Evolutionary conservation across 2,888 invertebrate species (phyloP).

Genomic region (Nephrocerus scutellatus): DNA sequence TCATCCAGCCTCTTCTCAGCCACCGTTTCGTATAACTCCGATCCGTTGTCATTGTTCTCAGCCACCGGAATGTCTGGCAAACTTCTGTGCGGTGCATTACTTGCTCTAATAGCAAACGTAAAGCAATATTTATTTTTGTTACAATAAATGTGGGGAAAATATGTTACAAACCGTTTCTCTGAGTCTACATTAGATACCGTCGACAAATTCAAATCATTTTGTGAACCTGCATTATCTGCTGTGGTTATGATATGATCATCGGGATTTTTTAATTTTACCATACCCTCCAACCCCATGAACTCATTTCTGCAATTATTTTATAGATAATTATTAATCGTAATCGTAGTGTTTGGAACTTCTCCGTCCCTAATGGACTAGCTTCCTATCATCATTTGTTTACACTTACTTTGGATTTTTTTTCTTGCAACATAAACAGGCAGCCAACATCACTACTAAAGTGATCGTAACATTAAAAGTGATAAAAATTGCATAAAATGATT

Average conservation of each 20-base stretch:
- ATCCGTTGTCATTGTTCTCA: conserved; percentile 66
- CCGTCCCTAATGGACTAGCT: background rate
- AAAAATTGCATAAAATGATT: conserved; percentile 32
- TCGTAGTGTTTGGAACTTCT: background rate
- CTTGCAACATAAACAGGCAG: conserved; percentile 67
- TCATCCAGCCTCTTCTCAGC: conserved; percentile 51
- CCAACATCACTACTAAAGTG: conserved; percentile 51
- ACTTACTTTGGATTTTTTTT: conserved; percentile 68
- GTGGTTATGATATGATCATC: conserved; percentile 52
- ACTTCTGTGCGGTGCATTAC: conserved; percentile 60
- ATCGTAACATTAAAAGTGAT: conserved; percentile 42
- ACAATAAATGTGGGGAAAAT: no score
- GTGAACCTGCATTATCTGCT: conserved; percentile 37
- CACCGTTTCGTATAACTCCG: conserved; percentile 80
- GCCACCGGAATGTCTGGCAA: conserved; percentile 77
- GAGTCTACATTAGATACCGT: conserved; percentile 43
- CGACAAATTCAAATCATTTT: conserved; percentile 41
- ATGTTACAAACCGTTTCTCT: conserved; percentile 36
- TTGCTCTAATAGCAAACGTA: no score
- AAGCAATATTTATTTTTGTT: no score
- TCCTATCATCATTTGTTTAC: no score
- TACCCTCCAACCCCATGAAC: conserved; percentile 62
- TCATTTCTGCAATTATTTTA: conserved; percentile 59
- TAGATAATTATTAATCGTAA: background rate
- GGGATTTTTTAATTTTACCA: conserved; percentile 65